Evolutionary conservation across 1,140 invertebrate genomes (phyloP).

Genomic region (Manduca sexta): DNA sequence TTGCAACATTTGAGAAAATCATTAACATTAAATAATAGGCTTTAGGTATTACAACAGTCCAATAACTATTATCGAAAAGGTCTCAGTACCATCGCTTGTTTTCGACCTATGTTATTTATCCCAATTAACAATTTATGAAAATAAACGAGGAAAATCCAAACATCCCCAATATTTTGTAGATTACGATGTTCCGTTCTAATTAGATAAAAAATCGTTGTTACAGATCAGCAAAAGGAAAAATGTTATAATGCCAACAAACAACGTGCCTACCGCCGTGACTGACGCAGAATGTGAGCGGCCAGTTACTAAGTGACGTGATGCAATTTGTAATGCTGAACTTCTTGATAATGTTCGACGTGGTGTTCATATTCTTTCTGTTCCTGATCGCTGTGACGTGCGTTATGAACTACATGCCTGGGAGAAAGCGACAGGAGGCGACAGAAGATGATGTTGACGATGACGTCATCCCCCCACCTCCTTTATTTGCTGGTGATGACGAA

Average conservation of each 20-base stretch:
- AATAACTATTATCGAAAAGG: too few species aligned
- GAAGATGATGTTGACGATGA: conserved; percentile 62
- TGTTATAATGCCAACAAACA: not conserved
- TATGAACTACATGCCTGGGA: conserved; percentile 82
- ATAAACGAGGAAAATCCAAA: too few species aligned
- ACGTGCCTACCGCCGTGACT: not conserved
- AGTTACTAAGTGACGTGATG: conserved; percentile 73
- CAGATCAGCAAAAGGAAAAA: not conserved
- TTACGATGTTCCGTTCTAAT: not conserved
- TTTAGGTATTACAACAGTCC: too few species aligned
- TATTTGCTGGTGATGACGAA: conserved; percentile 59
- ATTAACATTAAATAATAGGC: too few species aligned
- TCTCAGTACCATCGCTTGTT: too few species aligned
- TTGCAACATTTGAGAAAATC: too few species aligned
- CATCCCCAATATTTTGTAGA: too few species aligned
- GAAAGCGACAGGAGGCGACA: conserved; percentile 39
- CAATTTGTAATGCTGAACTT: conserved; percentile 88
- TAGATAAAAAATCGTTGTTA: conserved; percentile 7
- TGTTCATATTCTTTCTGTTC: conserved; percentile 89
- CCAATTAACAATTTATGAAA: too few species aligned
- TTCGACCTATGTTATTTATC: too few species aligned
- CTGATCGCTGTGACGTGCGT: conserved; percentile 86
- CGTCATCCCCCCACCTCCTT: conserved; percentile 68
- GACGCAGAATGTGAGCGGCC: conserved; percentile 56
- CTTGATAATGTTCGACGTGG: conserved; percentile 89